Base-by-base conservation (phyloP, 2,113 vertebrate genomes). In the Aptenodytes patagonicus region DNA sequence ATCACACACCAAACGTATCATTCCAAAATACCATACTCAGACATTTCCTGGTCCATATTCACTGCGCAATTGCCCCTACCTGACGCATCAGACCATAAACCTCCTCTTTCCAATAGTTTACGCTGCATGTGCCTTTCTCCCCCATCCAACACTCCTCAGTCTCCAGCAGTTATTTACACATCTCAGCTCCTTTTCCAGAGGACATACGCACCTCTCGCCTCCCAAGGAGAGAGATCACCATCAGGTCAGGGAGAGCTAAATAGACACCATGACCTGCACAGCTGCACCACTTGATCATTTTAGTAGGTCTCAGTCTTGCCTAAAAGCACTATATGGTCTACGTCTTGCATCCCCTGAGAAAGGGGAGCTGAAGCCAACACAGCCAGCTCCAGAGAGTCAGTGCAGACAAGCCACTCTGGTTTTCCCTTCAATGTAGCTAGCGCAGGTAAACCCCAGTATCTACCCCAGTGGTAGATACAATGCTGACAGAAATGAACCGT, bases 391-490 rank as follows among this genome's bases (percentile, higher is more conserved):
- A 9, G 76, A 42, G 16, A 31, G 25, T 5, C 26, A 11, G 34
- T 6, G 25, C 25, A 71, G 76, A 31, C 18, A 10, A 62, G 12
- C 11, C 1, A 3, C 44, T 72, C 3, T 0, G 0, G 7, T 29
- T 47, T 31, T 34, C 5, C 19, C 2, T 4, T 52, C 0, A 2
- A 17, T 18, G 61, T 9, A 51, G 40, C 73, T 21, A 36, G 46
- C 3, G 10, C 71, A 76, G 91, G 76, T 58, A 36, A 90, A 83
- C 29, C 79, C 75, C 83, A n/a, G 52, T 13, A 55, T 42, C 42
- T 42, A 83, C 32, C 79, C 75, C 83, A n/a, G 52, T 10, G 66
- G 83, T 13, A 55, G 66, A 55, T 6, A 25, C 7, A 13, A 13
- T 2, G 1, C 54, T 69, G 95, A n/a, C 57, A 95, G 76, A 54